Evolutionary conservation across 2,113 vertebrate species (phyloP).

Genomic region (Ifrita kowaldi): DNA sequence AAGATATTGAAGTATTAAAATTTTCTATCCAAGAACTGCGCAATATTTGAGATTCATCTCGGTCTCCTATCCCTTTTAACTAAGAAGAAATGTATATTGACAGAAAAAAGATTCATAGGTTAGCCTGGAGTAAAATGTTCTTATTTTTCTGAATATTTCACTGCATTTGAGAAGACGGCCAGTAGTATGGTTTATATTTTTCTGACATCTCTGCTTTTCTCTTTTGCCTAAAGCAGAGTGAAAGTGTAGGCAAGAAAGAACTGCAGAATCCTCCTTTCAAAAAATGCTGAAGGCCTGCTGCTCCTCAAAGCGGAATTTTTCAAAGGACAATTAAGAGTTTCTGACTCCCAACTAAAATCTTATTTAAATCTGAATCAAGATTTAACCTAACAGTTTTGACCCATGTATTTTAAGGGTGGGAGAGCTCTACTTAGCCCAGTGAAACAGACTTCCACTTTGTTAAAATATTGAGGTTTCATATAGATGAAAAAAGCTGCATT

Average conservation of each 20-base stretch:
- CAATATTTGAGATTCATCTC: not conserved
- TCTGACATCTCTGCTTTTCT: not conserved
- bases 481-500: not conserved
- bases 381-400: not conserved
- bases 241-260: not conserved
- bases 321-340: not conserved
- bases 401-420: not conserved
- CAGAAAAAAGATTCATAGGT: not conserved
- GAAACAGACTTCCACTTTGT: not conserved
- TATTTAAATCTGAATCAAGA: not conserved
- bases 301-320: not conserved
- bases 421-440: not conserved
- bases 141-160: not conserved
- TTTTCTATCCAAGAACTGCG: not conserved
- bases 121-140: not conserved
- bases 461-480: not conserved
- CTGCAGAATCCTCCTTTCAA: not conserved
- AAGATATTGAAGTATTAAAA: not conserved
- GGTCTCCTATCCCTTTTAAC: not conserved
- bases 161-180: not conserved
- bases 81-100: not conserved
- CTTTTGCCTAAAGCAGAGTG: not conserved
- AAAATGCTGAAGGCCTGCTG: not conserved
- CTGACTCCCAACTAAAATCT: not conserved
- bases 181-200: not conserved